Percentiles rank a stretch among this genome's conserved stretches.
phyloP scores from a whole-genome alignment of 2,888 invertebrate genomes.

The Eugnorisma glareosa region DNA sequence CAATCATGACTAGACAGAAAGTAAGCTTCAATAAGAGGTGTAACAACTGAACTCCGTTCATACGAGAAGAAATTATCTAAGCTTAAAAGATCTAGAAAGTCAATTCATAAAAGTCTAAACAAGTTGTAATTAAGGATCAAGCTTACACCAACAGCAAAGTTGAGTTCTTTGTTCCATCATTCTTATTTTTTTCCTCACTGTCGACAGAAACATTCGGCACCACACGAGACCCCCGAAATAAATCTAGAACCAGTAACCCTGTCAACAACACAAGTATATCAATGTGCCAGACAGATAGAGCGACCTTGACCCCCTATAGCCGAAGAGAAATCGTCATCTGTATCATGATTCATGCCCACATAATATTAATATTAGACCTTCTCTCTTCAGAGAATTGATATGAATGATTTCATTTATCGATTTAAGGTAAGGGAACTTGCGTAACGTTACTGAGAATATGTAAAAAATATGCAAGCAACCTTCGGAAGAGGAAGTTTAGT shows the following conservation, averaged over 20 bases:
- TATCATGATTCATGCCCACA: slow-evolving; percentile 73
- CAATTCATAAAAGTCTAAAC: slow-evolving; percentile 35
- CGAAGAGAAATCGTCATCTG: slow-evolving; percentile 86
- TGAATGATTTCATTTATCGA: slow-evolving; percentile 59
- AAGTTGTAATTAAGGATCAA: slow-evolving; percentile 45
- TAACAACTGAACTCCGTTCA: slow-evolving; percentile 55
- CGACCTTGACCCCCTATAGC: slow-evolving; percentile 85
- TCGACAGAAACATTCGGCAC: background rate
- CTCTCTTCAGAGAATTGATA: slow-evolving; percentile 54
- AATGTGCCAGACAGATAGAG: slow-evolving; percentile 71
- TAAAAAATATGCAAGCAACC: slow-evolving; percentile 7
- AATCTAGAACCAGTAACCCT: slow-evolving; percentile 67
- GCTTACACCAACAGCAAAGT: slow-evolving; percentile 22
- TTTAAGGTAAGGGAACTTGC: slow-evolving; percentile 41
- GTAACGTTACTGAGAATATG: slow-evolving; percentile 42
- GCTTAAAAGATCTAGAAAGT: slow-evolving; percentile 62
- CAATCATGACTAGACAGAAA: slow-evolving; percentile 67
- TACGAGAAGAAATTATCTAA: slow-evolving; percentile 61
- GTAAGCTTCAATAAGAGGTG: slow-evolving; percentile 58
- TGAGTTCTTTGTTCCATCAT: slow-evolving; percentile 10
- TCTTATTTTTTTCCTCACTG: background rate
- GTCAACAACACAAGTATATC: slow-evolving; percentile 63
- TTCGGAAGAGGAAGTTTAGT: slow-evolving; percentile 30
- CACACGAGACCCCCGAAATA: slow-evolving; percentile 40
- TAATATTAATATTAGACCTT: slow-evolving; percentile 64